phyloP scores from a whole-genome alignment of 2,113 vertebrate genomes.

The Rhinolophus sinicus region DNA sequence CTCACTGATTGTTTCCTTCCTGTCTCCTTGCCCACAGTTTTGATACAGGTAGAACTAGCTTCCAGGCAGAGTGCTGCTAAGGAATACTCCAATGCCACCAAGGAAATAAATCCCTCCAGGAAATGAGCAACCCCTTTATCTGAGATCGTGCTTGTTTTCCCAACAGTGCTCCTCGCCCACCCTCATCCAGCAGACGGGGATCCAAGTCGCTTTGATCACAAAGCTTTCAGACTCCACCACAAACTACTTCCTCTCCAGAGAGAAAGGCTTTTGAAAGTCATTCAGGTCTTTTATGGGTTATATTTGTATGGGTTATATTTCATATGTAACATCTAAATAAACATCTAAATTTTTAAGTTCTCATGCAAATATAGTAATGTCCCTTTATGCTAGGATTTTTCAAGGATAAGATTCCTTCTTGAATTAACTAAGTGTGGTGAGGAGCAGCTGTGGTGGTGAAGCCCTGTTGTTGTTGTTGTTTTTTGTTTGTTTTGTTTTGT shows the following conservation, averaged over 20 bases:
- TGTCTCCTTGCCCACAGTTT: not conserved
- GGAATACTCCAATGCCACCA: not conserved
- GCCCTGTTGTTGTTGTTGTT: not conserved
- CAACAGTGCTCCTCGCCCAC: not conserved
- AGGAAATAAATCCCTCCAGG: not conserved
- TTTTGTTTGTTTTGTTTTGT: too few relatives aligned
- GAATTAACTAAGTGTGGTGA: constrained; percentile 38
- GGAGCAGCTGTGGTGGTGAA: not conserved
- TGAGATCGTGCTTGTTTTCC: not conserved
- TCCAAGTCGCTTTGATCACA: constrained; percentile 45
- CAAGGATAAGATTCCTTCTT: constrained; percentile 46
- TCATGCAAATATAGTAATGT: constrained; percentile 20
- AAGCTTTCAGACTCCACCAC: constrained; percentile 26
- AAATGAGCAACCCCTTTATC: not conserved
- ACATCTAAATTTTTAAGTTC: constrained; percentile 35
- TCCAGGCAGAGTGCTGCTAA: not conserved
- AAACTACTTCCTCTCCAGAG: constrained; percentile 7
- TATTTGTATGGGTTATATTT: constrained; percentile 56
- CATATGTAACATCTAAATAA: constrained; percentile 44
- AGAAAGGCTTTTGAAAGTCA: constrained; percentile 65
- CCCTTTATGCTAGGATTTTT: constrained; percentile 37
- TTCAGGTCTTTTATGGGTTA: constrained; percentile 42
- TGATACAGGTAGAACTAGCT: not conserved
- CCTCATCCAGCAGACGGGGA: constrained; percentile 1
- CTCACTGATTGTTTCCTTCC: not conserved